Percentiles rank a stretch among this genome's conserved stretches.
phyloP scores from a whole-genome alignment of 1,140 invertebrate species.

The Ostrea edulis region DNA sequence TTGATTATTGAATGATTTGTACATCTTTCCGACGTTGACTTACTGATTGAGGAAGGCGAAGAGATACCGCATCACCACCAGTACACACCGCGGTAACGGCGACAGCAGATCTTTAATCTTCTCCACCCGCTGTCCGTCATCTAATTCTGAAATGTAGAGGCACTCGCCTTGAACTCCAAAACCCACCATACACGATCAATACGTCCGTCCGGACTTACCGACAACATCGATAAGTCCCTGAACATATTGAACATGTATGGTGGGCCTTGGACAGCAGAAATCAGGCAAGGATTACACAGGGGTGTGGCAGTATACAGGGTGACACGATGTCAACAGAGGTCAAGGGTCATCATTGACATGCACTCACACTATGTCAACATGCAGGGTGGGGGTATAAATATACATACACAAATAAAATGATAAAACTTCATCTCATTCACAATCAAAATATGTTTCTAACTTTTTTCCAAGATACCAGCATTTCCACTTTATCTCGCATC shows the following conservation, averaged over 20 bases:
- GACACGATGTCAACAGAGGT: neutral
- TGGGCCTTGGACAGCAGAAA: constrained; percentile 23
- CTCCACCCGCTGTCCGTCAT: constrained; percentile 70
- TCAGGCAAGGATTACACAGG: neutral
- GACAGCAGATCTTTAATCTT: constrained; percentile 86
- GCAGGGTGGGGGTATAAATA: too few species aligned
- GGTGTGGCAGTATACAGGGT: neutral
- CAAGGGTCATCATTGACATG: neutral
- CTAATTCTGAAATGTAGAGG: constrained; percentile 68
- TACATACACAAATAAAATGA: too few species aligned
- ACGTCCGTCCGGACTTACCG: neutral
- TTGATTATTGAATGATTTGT: neutral
- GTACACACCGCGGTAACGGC: constrained; percentile 87
- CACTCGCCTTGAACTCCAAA: constrained; percentile 26
- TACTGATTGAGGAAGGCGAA: constrained; percentile 98
- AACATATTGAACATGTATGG: constrained; percentile 42
- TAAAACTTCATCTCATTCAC: too few species aligned
- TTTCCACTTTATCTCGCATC: too few species aligned
- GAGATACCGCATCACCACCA: constrained; percentile 94
- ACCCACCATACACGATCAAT: constrained; percentile 14
- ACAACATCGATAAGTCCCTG: neutral
- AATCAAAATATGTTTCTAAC: too few species aligned
- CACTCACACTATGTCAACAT: neutral
- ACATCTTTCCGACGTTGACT: constrained; percentile 78
- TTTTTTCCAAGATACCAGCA: too few species aligned